Percentiles rank a stretch among this genome's conserved stretches.
These are phyloP conservation scores for Drosophila cardini DNA, from an alignment of 1,140 invertebrate genomes.

Conservation along the genomic window DNA sequence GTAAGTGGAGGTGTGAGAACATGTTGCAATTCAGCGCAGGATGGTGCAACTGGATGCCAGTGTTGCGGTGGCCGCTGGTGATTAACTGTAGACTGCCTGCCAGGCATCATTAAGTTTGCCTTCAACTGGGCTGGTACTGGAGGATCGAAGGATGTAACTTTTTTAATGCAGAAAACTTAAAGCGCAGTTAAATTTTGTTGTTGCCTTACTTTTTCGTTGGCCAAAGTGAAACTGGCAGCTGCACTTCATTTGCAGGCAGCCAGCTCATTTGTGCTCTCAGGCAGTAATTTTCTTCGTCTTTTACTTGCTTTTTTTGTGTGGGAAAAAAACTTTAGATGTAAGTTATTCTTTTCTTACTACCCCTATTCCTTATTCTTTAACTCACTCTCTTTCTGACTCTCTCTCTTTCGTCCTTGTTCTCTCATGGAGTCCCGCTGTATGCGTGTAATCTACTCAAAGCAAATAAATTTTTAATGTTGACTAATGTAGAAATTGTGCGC, in stretches of 20 bases:
- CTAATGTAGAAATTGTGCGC: conserved; percentile 80
- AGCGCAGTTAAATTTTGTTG: conserved; percentile 65
- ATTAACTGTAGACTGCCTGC: conserved; percentile 45
- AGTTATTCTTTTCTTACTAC: conserved; percentile 49
- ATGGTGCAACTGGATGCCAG: conserved; percentile 15
- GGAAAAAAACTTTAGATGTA: conserved; percentile 63
- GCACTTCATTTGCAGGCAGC: conserved; percentile 72
- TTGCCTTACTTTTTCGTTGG: conserved; percentile 30
- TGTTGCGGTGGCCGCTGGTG: conserved; percentile 42
- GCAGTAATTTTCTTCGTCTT: conserved; percentile 41
- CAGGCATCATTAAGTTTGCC: conserved; percentile 50
- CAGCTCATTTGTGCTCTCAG: conserved; percentile 70
- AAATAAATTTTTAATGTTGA: conserved; percentile 82
- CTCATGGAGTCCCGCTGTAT: conserved; percentile 39
- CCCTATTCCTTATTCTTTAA: neutral
- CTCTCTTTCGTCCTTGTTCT: neutral
- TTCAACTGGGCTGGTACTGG: neutral
- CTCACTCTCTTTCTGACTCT: neutral
- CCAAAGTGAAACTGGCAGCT: conserved; percentile 73
- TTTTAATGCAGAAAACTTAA: conserved; percentile 68
- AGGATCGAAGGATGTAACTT: conserved; percentile 26
- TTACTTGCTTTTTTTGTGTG: conserved; percentile 14
- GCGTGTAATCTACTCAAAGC: conserved; percentile 79
- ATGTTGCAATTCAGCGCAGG: conserved; percentile 13
- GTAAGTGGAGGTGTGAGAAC: conserved; percentile 7